These are phyloP conservation scores for Prenolepis imparis DNA, from an alignment of 2,888 invertebrate species.

Conservation along the genomic window DNA sequence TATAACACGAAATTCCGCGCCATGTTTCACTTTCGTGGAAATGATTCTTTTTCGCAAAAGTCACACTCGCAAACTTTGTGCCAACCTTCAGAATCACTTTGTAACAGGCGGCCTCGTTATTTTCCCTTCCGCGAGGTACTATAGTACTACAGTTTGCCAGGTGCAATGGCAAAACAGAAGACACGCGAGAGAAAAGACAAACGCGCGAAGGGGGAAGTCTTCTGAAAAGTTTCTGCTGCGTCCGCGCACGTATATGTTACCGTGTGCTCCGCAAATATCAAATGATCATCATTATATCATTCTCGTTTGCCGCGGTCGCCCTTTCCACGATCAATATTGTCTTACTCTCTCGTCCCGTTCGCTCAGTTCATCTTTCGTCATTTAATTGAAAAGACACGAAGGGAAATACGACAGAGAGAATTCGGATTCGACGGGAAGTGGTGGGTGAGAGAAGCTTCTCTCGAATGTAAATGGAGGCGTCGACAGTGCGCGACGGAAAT, in stretches of 20 bases:
- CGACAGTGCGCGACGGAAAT: constrained; percentile 43
- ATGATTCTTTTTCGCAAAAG: constrained; percentile 35
- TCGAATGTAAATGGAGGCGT: constrained; percentile 43
- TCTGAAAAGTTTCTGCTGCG: constrained; percentile 34
- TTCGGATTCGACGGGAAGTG: neutral
- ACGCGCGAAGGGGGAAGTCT: constrained; percentile 6
- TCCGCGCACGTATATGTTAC: neutral
- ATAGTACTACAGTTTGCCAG: constrained; percentile 38
- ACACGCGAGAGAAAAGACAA: constrained; percentile 38
- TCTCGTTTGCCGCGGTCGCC: neutral
- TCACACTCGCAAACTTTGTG: constrained; percentile 5
- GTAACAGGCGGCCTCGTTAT: constrained; percentile 48
- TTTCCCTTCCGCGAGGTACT: constrained; percentile 32
- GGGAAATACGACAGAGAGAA: constrained; percentile 37
- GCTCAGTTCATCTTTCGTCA: constrained; percentile 31
- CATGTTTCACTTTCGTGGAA: constrained; percentile 18
- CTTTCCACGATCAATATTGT: constrained; percentile 23
- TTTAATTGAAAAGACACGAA: constrained; percentile 31
- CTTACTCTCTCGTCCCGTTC: constrained; percentile 2
- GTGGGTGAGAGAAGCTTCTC: constrained; percentile 3
- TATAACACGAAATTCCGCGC: neutral
- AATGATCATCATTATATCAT: constrained; percentile 38
- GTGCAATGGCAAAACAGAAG: constrained; percentile 32
- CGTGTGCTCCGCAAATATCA: constrained; percentile 28
- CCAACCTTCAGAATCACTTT: constrained; percentile 39